Conservation (phyloP, 2,888 invertebrate genomes). For the Leptinotarsa juncta region DNA sequence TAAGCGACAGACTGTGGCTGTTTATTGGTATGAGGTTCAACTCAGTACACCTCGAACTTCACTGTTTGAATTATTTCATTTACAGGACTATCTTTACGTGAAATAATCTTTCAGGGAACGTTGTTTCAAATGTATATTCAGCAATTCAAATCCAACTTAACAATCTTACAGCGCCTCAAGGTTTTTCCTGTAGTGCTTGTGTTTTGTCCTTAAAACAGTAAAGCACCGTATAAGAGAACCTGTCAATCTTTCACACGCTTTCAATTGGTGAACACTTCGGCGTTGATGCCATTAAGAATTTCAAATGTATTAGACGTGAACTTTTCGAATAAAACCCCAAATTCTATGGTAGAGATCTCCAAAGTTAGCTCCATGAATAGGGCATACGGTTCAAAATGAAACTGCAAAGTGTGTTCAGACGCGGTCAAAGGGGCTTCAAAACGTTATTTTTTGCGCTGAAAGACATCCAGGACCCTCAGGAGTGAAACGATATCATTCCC, state of each 20-base stretch:
- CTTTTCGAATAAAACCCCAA: not conserved
- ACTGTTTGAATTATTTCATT: too few relatives aligned
- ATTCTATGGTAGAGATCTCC: not conserved
- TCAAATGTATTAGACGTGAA: not conserved
- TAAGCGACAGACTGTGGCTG: too few relatives aligned
- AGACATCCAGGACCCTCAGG: not conserved
- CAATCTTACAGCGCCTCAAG: too few relatives aligned
- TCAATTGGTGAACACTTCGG: not conserved
- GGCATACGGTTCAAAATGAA: not conserved
- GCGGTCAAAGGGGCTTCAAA: not conserved
- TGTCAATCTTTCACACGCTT: not conserved
- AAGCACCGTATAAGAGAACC: too few relatives aligned
- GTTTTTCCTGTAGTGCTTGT: too few relatives aligned
- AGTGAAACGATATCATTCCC: not conserved
- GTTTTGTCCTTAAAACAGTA: too few relatives aligned
- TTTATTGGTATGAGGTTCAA: too few relatives aligned
- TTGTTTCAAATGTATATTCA: too few relatives aligned
- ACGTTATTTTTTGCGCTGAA: not conserved
- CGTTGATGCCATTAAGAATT: not conserved
- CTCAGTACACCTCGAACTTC: too few relatives aligned
- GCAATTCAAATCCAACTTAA: too few relatives aligned
- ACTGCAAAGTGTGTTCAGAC: not conserved
- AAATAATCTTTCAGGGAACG: too few relatives aligned
- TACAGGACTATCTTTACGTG: too few relatives aligned
- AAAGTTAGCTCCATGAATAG: not conserved